Percentiles rank a stretch among this genome's conserved stretches.
phyloP scores from a whole-genome alignment of 2,888 invertebrate genomes.

The Noctua comes region DNA sequence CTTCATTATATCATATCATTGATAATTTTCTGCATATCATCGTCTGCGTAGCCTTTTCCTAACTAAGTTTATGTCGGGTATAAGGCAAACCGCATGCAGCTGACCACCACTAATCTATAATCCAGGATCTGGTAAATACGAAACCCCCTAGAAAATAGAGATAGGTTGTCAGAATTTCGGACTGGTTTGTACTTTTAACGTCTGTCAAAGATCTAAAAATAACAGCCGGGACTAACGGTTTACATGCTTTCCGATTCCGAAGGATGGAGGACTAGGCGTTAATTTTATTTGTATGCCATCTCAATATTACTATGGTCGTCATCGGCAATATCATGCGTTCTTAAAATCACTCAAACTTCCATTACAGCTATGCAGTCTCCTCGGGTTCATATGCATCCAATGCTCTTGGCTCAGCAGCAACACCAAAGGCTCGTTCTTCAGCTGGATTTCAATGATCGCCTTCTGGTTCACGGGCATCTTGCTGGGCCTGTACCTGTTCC shows the following conservation, averaged over 20 bases:
- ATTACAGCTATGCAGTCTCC: conserved; percentile 91
- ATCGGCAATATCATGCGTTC: background rate
- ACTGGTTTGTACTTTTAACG: background rate
- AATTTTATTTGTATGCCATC: background rate
- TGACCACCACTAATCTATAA: background rate
- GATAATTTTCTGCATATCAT: conserved; percentile 1
- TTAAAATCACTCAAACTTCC: background rate
- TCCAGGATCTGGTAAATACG: background rate
- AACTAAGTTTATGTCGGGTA: background rate
- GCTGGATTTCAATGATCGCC: conserved; percentile 94
- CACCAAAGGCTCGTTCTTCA: conserved; percentile 93
- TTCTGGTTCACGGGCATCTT: conserved; percentile 96
- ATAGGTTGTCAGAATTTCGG: background rate
- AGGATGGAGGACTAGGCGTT: background rate
- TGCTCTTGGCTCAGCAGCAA: conserved; percentile 88
- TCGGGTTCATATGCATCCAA: conserved; percentile 96
- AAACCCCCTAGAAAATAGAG: background rate
- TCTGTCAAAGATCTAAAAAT: background rate
- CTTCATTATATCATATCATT: background rate
- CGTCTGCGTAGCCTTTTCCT: background rate
- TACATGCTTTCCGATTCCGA: background rate
- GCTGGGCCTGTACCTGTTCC: conserved; percentile 95
- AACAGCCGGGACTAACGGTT: background rate
- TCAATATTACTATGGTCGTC: background rate
- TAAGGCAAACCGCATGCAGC: background rate